These are phyloP conservation scores for Zapornia atra DNA, from an alignment of 2,113 vertebrate species.

Conservation along the genomic window DNA sequence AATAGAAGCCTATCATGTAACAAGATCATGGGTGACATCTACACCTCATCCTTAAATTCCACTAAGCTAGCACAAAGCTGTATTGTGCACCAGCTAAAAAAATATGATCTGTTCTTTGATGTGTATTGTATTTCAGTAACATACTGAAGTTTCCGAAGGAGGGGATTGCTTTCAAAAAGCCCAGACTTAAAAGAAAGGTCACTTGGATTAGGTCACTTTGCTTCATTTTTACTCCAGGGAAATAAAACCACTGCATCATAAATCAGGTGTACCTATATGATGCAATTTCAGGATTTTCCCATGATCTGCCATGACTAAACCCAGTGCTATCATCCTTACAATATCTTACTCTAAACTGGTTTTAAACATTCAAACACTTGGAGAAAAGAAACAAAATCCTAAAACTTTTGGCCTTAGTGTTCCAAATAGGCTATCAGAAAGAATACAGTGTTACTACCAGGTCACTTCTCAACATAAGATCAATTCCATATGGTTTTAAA, in stretches of 20 bases:
- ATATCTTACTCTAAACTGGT: background rate
- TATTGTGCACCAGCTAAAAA: background rate
- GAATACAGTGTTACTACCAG: background rate
- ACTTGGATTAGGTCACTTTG: background rate
- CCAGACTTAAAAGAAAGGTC: background rate
- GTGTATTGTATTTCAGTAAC: background rate
- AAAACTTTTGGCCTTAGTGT: background rate
- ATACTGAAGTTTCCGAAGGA: background rate
- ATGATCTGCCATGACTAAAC: background rate
- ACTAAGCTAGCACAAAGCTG: background rate
- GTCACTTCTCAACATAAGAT: background rate
- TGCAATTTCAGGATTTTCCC: background rate
- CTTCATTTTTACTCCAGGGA: background rate
- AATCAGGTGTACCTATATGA: background rate
- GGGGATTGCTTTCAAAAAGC: background rate
- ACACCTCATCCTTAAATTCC: slow-evolving; percentile 18
- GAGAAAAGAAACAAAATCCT: background rate
- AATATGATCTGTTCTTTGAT: background rate
- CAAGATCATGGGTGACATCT: background rate
- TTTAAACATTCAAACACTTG: background rate
- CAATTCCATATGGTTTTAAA: background rate
- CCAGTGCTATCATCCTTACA: background rate
- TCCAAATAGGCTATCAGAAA: background rate
- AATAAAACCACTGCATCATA: background rate
- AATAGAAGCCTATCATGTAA: background rate